Evolutionary conservation across 2,888 invertebrate genomes (phyloP), one percentile per base, ranked within the genome.

Genomic region (Therioaphis trifolii): DNA sequence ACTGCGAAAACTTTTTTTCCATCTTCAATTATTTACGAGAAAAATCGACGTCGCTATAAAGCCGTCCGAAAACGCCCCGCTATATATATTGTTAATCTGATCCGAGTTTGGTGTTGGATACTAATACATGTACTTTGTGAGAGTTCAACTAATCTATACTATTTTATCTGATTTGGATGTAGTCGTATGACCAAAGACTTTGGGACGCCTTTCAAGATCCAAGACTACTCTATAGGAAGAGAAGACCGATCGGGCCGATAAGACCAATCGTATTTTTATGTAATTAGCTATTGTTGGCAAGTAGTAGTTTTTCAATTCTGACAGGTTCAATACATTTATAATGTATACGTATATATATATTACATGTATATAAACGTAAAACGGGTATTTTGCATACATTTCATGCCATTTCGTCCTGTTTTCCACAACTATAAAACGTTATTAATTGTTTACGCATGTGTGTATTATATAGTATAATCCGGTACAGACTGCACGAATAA

Each of bases 81-180:
- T n/a, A 7, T 49, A 12, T 63, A 24, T 78, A 52, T 68, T 40
- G 68, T 78, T 78, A 78, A 78, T 78, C 78, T 68, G 78, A 78
- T 78, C 78, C 68, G 68, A 40, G 78, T 78, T 78, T 24, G 68
- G 78, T 78, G 78, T 78, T n/a, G 78, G 68, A 18, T 14, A 78
- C 78, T 40, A 43, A 66, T 35, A 63, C 78, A 27, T 68, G 68
- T 68, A 68, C 68, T 68, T 68, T 78, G 68, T 1, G 40, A 68
- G 78, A 78, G 78, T 78, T 49, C 68, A 27, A 78, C 78, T 78
- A 78, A 78, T 78, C 78, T 68, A 68, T 78, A 55, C 24, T 78
- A 68, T 78, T 78, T 80, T 80, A 80, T 80, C 80, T 80, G 80
- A 80, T 80, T 69, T 71, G 79, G 79, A 79, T 61, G 71, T 61